Evolutionary conservation across 2,888 invertebrate species (phyloP).

Genomic region (Sinohyriopsis cumingii): DNA sequence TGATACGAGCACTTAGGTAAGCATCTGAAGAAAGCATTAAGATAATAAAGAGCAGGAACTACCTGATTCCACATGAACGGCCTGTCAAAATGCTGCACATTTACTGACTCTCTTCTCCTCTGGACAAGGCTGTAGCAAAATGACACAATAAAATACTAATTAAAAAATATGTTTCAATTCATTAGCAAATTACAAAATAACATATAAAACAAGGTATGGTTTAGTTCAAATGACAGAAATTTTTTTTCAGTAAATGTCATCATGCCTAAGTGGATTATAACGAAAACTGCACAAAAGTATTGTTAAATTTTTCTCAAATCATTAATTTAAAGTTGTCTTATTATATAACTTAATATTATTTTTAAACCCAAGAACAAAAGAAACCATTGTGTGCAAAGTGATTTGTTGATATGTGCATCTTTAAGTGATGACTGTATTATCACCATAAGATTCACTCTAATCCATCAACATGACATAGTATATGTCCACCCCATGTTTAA

Average conservation of each 20-base stretch:
- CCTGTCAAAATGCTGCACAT: conserved; percentile 30
- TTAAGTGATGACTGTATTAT: no score
- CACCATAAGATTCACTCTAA: no score
- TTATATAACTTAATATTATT: no score
- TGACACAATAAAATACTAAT: neutral
- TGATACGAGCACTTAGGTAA: neutral
- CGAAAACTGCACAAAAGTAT: no score
- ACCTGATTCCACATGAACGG: conserved; percentile 60
- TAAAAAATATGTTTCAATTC: no score
- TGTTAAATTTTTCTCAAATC: no score
- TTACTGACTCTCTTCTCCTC: conserved; percentile 46
- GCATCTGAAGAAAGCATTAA: neutral
- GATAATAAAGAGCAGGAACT: neutral
- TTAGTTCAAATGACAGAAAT: neutral
- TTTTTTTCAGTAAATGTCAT: neutral
- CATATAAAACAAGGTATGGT: neutral
- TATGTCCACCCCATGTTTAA: no score
- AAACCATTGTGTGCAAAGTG: no score
- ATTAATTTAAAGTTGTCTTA: no score
- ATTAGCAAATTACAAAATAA: neutral
- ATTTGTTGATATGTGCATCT: no score
- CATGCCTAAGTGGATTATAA: neutral
- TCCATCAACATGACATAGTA: no score
- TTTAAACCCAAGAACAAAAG: no score
- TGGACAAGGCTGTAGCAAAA: conserved; percentile 45